These are phyloP conservation scores for Drosophila ficusphila DNA, from an alignment of 1,140 invertebrate species.

Conservation along the genomic window DNA sequence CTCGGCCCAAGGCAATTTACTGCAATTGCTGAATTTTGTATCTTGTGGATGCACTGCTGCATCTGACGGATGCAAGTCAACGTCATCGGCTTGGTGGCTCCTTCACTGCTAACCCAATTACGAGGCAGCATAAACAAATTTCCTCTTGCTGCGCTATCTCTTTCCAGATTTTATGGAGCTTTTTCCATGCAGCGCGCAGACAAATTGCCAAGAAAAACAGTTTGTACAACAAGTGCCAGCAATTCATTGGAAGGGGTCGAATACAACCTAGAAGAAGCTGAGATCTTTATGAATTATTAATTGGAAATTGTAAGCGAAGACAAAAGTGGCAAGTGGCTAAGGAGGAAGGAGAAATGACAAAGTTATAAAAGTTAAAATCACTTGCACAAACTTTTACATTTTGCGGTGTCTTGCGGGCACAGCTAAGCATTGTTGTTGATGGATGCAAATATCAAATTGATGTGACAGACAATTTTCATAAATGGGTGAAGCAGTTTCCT, in stretches of 20 bases:
- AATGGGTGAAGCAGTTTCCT: conserved; percentile 34
- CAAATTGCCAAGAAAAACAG: conserved; percentile 76
- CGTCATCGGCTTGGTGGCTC: conserved; percentile 22
- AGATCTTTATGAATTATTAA: conserved; percentile 78
- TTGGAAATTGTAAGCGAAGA: conserved; percentile 65
- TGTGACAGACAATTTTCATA: conserved; percentile 60
- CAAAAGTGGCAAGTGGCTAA: conserved; percentile 12
- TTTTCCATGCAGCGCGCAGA: conserved; percentile 39
- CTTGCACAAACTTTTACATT: conserved; percentile 72
- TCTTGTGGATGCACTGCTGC: conserved; percentile 29
- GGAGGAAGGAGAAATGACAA: conserved; percentile 18
- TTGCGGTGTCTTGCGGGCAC: conserved; percentile 49
- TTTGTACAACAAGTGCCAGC: conserved; percentile 65
- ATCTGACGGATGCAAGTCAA: conserved; percentile 40
- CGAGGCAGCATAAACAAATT: conserved; percentile 64
- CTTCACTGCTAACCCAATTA: conserved; percentile 69
- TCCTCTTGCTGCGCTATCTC: conserved; percentile 13
- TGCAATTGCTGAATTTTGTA: conserved; percentile 33
- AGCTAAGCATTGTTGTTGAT: conserved; percentile 49
- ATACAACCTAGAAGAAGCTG: conserved; percentile 17
- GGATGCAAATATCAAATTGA: conserved; percentile 65
- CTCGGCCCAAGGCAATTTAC: conserved; percentile 9
- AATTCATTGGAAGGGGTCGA: conserved; percentile 4
- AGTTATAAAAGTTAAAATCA: conserved; percentile 68
- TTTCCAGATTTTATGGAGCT: conserved; percentile 23